phyloP scores from a whole-genome alignment of 2,113 vertebrate species.

The Ciconia stormi region DNA sequence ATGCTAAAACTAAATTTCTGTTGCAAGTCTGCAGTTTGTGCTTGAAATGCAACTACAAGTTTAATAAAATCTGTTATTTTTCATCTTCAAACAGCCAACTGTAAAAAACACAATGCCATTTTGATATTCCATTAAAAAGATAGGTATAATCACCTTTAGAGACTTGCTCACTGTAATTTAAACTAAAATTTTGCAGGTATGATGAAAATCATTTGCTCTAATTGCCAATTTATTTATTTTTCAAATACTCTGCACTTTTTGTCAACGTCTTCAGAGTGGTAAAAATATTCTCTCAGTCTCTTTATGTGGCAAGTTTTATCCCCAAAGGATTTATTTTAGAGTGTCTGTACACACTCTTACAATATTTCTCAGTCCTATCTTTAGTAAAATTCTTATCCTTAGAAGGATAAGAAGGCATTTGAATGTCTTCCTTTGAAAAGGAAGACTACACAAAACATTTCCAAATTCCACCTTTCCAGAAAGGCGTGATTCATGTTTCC shows the following conservation, averaged over 20 bases:
- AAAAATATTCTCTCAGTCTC: not conserved
- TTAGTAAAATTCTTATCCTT: slow-evolving; percentile 24
- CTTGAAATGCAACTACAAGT: not conserved
- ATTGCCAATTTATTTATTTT: not conserved
- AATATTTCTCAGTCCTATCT: not conserved
- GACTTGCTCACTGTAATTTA: not conserved
- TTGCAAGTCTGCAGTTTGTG: not conserved
- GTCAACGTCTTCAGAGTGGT: not conserved
- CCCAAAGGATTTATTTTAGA: not conserved
- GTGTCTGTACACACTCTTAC: not conserved
- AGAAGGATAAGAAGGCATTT: too few species aligned
- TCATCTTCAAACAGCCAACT: not conserved
- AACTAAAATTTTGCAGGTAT: not conserved
- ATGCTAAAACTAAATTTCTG: not conserved
- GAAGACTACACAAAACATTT: not conserved
- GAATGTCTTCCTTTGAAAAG: not conserved
- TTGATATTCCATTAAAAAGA: not conserved
- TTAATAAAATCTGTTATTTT: not conserved
- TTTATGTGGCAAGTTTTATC: not conserved
- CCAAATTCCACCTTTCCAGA: slow-evolving; percentile 32
- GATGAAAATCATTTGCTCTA: not conserved
- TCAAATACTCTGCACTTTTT: not conserved
- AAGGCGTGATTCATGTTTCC: slow-evolving; percentile 14
- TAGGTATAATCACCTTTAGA: not conserved
- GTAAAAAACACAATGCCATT: not conserved